Base-by-base conservation (phyloP, 2,113 vertebrate species). In the Mola mola region DNA sequence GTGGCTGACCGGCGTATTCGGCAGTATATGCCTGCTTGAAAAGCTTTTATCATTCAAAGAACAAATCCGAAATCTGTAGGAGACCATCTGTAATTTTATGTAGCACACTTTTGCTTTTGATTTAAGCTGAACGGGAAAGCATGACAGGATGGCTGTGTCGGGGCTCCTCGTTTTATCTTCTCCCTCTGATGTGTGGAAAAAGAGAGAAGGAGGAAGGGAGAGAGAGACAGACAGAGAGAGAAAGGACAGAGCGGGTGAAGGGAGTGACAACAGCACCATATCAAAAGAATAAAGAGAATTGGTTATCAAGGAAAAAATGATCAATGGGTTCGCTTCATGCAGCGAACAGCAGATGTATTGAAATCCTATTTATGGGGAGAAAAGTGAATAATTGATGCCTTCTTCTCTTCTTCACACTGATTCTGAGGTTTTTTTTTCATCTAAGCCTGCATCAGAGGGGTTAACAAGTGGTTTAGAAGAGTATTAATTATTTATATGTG, bases 331-430 rank as follows among this genome's bases (percentile, higher is more conserved):
- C 43, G 68, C 67, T 64, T 72, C 65, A 67, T 66, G 75, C 57
- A 68, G 69, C 72, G 81, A 89, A 81, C 57, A 81, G 77, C 76
- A 82, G 80, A 77, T 26, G 28, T 59, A 84, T 77, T 89, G 83
- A 85, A 91, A 86, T 82, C 71, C 74, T 78, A 62, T 83, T 40
- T 87, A 77, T 75, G 56, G 41, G 6, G 41, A 72, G 68, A 67
- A 66, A 73, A 76, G 79, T 89, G 81, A 92, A 90, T 90, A 87
- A 89, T 85, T 88, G 58, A 91, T 89, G 60, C 31, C 21, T 64
- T 75, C 60, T 67, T 66, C 62, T 74, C 29, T 59, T 75, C 76
- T 52, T 77, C 46, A 65, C 57, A 67, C 26, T 9, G 64, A 71
- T 66, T 86, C 67, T 25, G 19, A 28, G n/a, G n/a, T n/a, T n/a